Evolutionary conservation across 2,113 vertebrate genomes (phyloP).

Genomic region (Rhinolophus sinicus): DNA sequence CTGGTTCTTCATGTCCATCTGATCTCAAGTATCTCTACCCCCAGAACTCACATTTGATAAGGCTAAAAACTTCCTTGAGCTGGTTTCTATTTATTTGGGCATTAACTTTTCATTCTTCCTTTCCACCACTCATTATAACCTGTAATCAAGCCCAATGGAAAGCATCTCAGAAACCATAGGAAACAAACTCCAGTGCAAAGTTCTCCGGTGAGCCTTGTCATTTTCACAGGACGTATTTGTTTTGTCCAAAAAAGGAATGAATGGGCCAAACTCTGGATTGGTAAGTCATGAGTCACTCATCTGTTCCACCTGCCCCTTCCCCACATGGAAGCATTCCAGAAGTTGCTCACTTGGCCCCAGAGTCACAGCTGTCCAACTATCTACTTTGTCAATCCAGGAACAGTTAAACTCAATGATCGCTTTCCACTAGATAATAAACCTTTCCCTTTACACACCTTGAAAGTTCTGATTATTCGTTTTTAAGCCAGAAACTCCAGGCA

Average conservation of each 20-base stretch:
- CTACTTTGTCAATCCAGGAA: constrained; percentile 68
- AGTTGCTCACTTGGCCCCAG: neutral
- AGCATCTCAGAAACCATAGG: neutral
- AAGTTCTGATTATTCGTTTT: constrained; percentile 81
- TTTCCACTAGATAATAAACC: constrained; percentile 70
- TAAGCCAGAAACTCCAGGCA: constrained; percentile 78
- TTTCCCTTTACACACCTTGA: constrained; percentile 77
- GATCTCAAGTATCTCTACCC: neutral
- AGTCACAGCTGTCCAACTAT: neutral
- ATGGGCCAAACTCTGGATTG: neutral
- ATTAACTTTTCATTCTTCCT: neutral
- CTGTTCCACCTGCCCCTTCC: neutral
- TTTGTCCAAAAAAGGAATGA: constrained; percentile 33
- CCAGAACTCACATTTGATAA: neutral
- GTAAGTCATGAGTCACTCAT: neutral
- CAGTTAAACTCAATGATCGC: constrained; percentile 51
- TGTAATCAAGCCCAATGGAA: constrained; percentile 9
- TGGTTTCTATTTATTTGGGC: neutral
- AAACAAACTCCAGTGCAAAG: constrained; percentile 24
- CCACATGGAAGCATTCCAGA: neutral
- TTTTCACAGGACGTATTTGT: constrained; percentile 31
- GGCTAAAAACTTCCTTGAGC: neutral
- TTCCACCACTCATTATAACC: neutral
- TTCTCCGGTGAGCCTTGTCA: neutral
- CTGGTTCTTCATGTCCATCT: neutral